phyloP scores from a whole-genome alignment of 1,140 invertebrate species.

The Drosophila sulfurigaster region DNA sequence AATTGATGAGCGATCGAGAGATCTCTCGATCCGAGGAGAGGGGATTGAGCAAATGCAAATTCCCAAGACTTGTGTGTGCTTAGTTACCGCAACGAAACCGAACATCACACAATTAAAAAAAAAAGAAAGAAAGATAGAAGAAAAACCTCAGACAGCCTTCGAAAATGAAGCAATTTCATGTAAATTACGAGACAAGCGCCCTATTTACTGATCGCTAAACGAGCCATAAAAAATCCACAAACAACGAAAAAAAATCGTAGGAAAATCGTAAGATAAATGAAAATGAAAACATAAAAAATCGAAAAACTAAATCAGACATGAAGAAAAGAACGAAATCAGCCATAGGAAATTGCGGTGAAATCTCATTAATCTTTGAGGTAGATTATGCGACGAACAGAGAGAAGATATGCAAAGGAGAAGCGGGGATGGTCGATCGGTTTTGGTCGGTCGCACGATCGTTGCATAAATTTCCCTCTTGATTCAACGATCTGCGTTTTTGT shows the following conservation, averaged over 20 bases:
- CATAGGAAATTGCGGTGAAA: conserved; percentile 62
- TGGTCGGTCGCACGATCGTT: conserved; percentile 44
- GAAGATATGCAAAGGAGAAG: conserved; percentile 62
- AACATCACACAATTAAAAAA: conserved; percentile 3
- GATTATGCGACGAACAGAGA: not conserved
- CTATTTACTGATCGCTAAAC: conserved; percentile 72
- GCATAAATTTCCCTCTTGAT: conserved; percentile 69
- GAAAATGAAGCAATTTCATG: conserved; percentile 82
- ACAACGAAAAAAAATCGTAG: conserved; percentile 10
- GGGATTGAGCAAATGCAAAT: conserved; percentile 28
- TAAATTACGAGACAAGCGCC: conserved; percentile 82
- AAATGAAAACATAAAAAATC: conserved; percentile 33
- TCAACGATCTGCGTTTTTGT: conserved; percentile 33
- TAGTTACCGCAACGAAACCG: conserved; percentile 29
- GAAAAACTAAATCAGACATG: not conserved
- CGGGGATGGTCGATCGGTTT: conserved; percentile 49
- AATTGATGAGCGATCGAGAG: conserved; percentile 33
- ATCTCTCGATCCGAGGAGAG: not conserved
- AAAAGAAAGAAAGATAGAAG: not conserved
- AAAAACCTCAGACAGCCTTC: conserved; percentile 35
- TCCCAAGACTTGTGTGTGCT: conserved; percentile 25
- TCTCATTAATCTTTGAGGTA: conserved; percentile 79
- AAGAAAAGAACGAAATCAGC: conserved; percentile 30
- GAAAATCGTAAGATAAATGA: conserved; percentile 42
- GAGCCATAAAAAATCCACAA: conserved; percentile 74